Base-by-base conservation (phyloP, 2,113 vertebrate species). In the Oncorhynchus kisutch region DNA sequence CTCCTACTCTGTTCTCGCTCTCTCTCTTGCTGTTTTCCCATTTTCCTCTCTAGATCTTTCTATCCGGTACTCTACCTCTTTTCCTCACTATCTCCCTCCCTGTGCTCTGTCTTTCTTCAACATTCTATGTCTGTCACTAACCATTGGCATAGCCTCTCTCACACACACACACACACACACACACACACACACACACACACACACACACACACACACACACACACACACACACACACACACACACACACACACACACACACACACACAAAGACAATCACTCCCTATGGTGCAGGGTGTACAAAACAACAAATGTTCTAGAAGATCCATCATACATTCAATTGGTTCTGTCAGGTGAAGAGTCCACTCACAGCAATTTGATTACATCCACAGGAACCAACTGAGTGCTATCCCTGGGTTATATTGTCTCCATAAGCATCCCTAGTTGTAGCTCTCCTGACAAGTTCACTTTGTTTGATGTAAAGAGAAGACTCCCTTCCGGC, bases 341-440 rank as follows among this genome's bases (percentile, higher is more conserved):
- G 62, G n/a, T 64, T n/a, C 62, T 12, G 62, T 64, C 62, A 25
- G 62, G 62, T 64, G 62, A 25, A 16, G 25, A 25, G 64, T 3
- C 11, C 13, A 29, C 24, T 11, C 39, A 13, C 64, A 45, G 12
- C 25, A 29, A 25, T 66, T 13, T 27, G 64, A 65, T 65, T 25
- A 13, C 13, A 66, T 27, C 22, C 5, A 20, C 31, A 8, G 18
- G 16, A 16, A 25, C 18, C 67, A 68, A 82, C 82, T 65, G 62
- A 9, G 24, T 73, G 67, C 74, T 78, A 31, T 84, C 85, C 76
- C 73, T 82, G 73, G 84, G 85, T 62, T 72, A 49, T 22, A 59
- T 8, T 54, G 16, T 16, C 51, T 45, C 39, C 39, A 45, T 45
- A 45, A 18, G 51, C 13, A 4, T 16, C 3, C 51, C 51, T 5